Conservation (phyloP, 2,113 vertebrate species). For the Suncus etruscus region DNA sequence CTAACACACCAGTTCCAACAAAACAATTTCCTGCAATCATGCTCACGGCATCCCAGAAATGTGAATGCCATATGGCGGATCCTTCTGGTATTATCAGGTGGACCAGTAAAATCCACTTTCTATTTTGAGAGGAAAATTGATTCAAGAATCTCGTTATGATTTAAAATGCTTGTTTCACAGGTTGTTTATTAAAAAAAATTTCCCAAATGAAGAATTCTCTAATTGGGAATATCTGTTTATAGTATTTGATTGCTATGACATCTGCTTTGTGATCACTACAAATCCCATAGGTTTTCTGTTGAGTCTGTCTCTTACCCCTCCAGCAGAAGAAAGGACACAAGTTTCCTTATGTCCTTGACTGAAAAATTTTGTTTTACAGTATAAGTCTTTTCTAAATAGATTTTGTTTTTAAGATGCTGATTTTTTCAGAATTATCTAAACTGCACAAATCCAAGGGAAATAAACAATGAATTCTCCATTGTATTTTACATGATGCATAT, state of each 20-base stretch:
- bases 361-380: not conserved
- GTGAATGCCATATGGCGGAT: not conserved
- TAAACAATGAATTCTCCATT: not conserved
- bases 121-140: constrained; percentile 50
- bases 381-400: not conserved
- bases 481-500: not conserved
- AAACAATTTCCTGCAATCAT: not conserved
- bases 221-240: not conserved
- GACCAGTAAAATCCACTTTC: constrained; percentile 32
- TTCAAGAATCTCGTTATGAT: constrained; percentile 44
- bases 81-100: constrained; percentile 28
- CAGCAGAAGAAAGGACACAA: not conserved
- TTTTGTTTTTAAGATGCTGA: not conserved
- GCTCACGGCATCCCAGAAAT: not conserved
- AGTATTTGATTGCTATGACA: not conserved
- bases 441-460: not conserved
- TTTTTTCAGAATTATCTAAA: constrained; percentile 40
- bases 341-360: not conserved
- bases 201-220: constrained; percentile 32
- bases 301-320: not conserved
- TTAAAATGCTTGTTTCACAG: constrained; percentile 48
- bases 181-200: constrained; percentile 63
- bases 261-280: not conserved
- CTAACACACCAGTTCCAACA: constrained; percentile 4
- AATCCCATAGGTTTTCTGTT: not conserved